Evolutionary conservation across 2,888 invertebrate species (phyloP).

Genomic region (Plemyria rubiginata): DNA sequence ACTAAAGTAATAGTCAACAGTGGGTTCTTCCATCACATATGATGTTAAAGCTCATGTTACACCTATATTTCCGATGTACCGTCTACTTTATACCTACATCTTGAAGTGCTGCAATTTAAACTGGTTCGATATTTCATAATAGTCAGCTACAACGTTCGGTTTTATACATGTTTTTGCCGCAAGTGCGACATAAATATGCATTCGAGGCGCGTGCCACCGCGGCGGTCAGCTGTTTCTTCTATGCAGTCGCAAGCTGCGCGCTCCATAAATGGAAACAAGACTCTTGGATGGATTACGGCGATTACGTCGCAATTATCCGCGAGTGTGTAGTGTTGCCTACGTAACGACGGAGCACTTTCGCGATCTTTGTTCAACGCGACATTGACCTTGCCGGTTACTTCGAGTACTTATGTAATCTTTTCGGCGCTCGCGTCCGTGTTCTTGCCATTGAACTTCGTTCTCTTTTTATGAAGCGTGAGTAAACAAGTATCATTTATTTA

Average conservation of each 20-base stretch:
- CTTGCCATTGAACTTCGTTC: conserved; percentile 67
- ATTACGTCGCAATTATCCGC: conserved; percentile 82
- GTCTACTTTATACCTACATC: conserved; percentile 27
- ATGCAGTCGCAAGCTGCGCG: conserved; percentile 79
- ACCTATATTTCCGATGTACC: not conserved
- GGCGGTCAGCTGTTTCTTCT: conserved; percentile 82
- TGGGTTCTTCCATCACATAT: conserved; percentile 5
- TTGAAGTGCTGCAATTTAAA: conserved; percentile 67
- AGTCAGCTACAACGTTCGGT: conserved; percentile 61
- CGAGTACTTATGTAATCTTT: conserved; percentile 69
- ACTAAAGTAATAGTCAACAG: conserved; percentile 9
- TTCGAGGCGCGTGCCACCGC: conserved; percentile 77
- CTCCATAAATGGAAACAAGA: conserved; percentile 80
- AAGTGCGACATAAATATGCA: conserved; percentile 79
- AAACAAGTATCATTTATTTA: conserved; percentile 58
- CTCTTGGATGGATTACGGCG: conserved; percentile 79
- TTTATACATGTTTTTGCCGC: conserved; percentile 71
- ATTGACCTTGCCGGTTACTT: conserved; percentile 70
- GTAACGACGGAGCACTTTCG: conserved; percentile 78
- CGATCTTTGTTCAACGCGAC: conserved; percentile 78
- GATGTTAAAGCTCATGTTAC: not conserved
- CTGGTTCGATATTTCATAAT: conserved; percentile 71
- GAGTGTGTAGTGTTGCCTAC: conserved; percentile 61
- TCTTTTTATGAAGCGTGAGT: conserved; percentile 54
- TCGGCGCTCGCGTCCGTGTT: conserved; percentile 60